Evolutionary conservation across 2,113 vertebrate species (phyloP).

Genomic region (Oncorhynchus tshawytscha): DNA sequence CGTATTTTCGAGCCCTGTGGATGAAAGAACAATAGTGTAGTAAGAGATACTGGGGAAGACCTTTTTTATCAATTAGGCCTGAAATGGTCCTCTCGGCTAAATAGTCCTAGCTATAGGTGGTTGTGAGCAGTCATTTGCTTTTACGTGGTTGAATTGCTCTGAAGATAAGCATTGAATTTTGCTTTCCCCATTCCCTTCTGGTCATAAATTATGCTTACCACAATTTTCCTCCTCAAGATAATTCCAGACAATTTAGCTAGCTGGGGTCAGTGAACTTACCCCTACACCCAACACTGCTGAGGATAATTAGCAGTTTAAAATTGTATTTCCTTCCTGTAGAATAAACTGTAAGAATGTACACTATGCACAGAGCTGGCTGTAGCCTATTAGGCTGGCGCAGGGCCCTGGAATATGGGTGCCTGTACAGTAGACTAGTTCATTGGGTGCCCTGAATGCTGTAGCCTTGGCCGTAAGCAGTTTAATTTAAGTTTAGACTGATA

Average conservation of each 20-base stretch:
- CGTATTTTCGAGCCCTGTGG: not conserved
- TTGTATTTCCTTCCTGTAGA: constrained; percentile 23
- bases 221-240: constrained; percentile 30
- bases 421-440: constrained; percentile 2
- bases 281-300: not conserved
- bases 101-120: not conserved
- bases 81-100: not conserved
- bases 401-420: constrained; percentile 10
- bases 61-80: not conserved
- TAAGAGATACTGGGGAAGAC: not conserved
- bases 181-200: not conserved
- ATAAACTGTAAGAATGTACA: constrained; percentile 44
- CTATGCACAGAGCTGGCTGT: constrained; percentile 37
- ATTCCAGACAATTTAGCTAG: constrained; percentile 52
- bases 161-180: not conserved
- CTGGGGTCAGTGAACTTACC: constrained; percentile 1
- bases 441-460: constrained; percentile 30
- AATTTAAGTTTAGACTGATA: constrained; percentile 58
- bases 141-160: not conserved
- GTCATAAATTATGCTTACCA: not conserved
- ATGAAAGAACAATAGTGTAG: not conserved
- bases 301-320: constrained; percentile 55
- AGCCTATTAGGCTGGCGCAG: constrained; percentile 16
- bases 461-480: constrained; percentile 38
- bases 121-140: not conserved